Evolutionary conservation across 2,888 invertebrate species (phyloP).

Genomic region (Agriopis aurantiaria): DNA sequence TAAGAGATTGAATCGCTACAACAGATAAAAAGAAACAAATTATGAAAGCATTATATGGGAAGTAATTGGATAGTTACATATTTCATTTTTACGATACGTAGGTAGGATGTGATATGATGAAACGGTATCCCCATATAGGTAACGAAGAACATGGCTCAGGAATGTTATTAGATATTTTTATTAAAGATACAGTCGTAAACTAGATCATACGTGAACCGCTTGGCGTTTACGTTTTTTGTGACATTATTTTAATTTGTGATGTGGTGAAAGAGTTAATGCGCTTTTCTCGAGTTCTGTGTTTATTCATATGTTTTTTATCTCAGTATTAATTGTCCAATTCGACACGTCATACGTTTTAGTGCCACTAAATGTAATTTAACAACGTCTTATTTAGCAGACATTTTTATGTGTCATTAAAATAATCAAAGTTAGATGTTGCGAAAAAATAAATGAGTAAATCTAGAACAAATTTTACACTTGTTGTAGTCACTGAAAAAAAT

Average conservation of each 20-base stretch:
- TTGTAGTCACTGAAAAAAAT: background rate
- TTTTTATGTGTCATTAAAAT: constrained; percentile 32
- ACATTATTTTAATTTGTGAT: constrained; percentile 66
- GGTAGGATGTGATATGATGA: constrained; percentile 68
- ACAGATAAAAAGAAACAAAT: constrained; percentile 57
- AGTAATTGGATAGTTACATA: constrained; percentile 75
- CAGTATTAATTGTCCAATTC: constrained; percentile 40
- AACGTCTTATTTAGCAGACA: constrained; percentile 40
- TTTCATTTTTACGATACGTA: constrained; percentile 67
- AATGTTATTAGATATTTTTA: constrained; percentile 81
- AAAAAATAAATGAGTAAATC: constrained; percentile 9
- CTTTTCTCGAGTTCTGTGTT: constrained; percentile 44
- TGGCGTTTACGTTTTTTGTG: constrained; percentile 59
- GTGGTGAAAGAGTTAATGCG: constrained; percentile 58
- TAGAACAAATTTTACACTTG: background rate
- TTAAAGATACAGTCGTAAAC: constrained; percentile 75
- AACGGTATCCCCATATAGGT: constrained; percentile 52
- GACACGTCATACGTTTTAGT: constrained; percentile 43
- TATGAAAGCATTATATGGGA: constrained; percentile 61
- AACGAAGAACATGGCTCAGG: constrained; percentile 68
- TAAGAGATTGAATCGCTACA: constrained; percentile 67
- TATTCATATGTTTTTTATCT: constrained; percentile 38
- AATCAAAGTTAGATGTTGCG: constrained; percentile 25
- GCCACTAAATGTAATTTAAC: constrained; percentile 42
- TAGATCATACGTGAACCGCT: constrained; percentile 66